These are phyloP conservation scores for Theocolax elegans DNA, from an alignment of 1,140 invertebrate genomes.

Conservation along the genomic window DNA sequence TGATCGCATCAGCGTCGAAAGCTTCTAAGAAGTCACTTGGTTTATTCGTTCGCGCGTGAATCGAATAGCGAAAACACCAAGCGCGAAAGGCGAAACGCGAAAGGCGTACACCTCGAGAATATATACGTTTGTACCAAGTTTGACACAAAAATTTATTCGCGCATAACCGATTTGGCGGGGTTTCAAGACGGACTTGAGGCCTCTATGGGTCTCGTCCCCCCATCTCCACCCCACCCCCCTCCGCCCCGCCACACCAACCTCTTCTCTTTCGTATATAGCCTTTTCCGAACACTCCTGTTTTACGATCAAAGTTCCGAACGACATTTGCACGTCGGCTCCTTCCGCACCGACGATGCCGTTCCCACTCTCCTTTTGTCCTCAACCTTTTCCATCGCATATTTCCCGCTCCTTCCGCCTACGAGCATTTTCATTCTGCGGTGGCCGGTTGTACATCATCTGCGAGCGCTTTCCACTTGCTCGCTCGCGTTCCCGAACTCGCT, in stretches of 20 bases:
- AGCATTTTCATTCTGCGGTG: constrained; percentile 36
- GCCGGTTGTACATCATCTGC: constrained; percentile 23
- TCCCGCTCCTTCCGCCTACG: constrained; percentile 34
- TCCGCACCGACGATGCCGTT: constrained; percentile 40
- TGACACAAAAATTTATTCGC: constrained; percentile 66
- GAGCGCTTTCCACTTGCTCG: constrained; percentile 17
- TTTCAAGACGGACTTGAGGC: constrained; percentile 62
- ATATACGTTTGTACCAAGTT: constrained; percentile 54
- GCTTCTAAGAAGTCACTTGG: no score
- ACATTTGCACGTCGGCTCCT: constrained; percentile 60
- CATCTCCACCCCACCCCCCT: constrained; percentile 41
- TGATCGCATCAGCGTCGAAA: no score
- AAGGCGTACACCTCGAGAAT: no score
- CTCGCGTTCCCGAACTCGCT: constrained; percentile 1
- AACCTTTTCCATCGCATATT: constrained; percentile 40
- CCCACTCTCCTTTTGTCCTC: constrained; percentile 8
- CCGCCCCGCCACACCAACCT: no score
- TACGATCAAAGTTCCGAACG: constrained; percentile 64
- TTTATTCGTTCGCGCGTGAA: no score
- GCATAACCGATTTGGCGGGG: constrained; percentile 65
- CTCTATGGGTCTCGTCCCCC: constrained; percentile 40
- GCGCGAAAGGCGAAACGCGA: no score
- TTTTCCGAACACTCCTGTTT: constrained; percentile 52
- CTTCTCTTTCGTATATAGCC: no score
- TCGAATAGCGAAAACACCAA: no score